Conservation (phyloP, 2,888 invertebrate genomes). For the Agrypnus murinus region DNA sequence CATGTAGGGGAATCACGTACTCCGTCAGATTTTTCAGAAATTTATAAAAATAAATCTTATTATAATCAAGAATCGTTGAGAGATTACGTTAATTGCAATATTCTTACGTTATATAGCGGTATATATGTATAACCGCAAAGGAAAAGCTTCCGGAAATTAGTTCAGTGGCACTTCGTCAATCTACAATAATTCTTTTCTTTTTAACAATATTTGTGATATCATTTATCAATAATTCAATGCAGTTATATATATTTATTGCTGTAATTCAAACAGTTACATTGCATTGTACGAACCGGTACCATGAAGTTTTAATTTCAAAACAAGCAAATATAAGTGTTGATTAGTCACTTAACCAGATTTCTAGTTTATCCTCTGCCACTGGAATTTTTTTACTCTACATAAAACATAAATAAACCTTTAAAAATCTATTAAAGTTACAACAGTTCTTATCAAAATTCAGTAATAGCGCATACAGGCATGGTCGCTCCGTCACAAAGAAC, state of each 20-base stretch:
- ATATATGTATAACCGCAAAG: slow-evolving; percentile 44
- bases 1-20: too few relatives aligned
- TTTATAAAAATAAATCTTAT: too few relatives aligned
- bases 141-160: slow-evolving; percentile 42
- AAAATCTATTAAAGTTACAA: slow-evolving; percentile 25
- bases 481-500: not conserved
- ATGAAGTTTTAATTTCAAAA: slow-evolving; percentile 13
- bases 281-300: slow-evolving; percentile 10
- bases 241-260: slow-evolving; percentile 11
- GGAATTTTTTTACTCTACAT: not conserved
- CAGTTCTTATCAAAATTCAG: slow-evolving; percentile 24
- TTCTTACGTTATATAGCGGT: slow-evolving; percentile 9
- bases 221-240: slow-evolving; percentile 8
- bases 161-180: slow-evolving; percentile 34
- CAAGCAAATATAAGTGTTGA: not conserved
- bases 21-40: too few relatives aligned
- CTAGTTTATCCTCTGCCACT: slow-evolving; percentile 12
- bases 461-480: slow-evolving; percentile 30
- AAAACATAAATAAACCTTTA: slow-evolving; percentile 26
- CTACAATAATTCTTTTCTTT: not conserved
- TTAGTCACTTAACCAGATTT: not conserved
- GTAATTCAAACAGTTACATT: not conserved
- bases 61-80: too few relatives aligned
- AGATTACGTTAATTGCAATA: too few relatives aligned
- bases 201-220: slow-evolving; percentile 6